Base-by-base conservation (phyloP, 2,888 invertebrate species). In the Pristionchus arcanus region DNA sequence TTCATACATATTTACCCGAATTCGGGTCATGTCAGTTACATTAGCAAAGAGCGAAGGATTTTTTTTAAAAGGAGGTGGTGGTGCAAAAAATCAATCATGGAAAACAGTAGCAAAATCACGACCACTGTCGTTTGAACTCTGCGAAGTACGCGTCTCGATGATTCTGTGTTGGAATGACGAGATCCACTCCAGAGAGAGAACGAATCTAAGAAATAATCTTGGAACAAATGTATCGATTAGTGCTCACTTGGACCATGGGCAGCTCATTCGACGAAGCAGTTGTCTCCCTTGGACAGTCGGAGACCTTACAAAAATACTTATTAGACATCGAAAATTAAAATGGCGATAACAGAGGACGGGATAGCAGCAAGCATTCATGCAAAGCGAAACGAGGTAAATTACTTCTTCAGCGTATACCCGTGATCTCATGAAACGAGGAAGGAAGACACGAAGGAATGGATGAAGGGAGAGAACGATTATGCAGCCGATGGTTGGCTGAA, bases 391-490 rank as follows among this genome's bases (percentile, higher is more conserved):
- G 21, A 34, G 34, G 16, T 34, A 34, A 71, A 34, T 71, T 34
- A 71, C 71, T 71, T 71, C 34, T 71, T 77, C 74, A 15, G 81
- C 81, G 49, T 53, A 81, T 81, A 81, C 49, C 28, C 81, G 25
- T 53, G 81, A 53, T 81, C 28, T n/a, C 81, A 81, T 81, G 81
- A 81, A 53, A 11, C 28, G 81, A 19, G 49, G 81, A 11, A 81
- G 81, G 4, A 11, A 28, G n/a, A n/a, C 15, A 28, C 81, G 81
- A 49, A 81, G 81, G n/a, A 28, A 81, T 2, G 81, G 81, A 81
- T 81, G 81, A 15, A 25, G 15, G 28, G 49, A 53, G 53, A 81
- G 81, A 15, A 81, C 81, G 49, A 81, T 25, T 5, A 81, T 25
- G 28, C 81, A 81, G n/a, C 81, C 81, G 16, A 81, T 81, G n/a